These are phyloP conservation scores for Tanytarsus gracilentus DNA, from an alignment of 2,888 invertebrate genomes.

Conservation along the genomic window DNA sequence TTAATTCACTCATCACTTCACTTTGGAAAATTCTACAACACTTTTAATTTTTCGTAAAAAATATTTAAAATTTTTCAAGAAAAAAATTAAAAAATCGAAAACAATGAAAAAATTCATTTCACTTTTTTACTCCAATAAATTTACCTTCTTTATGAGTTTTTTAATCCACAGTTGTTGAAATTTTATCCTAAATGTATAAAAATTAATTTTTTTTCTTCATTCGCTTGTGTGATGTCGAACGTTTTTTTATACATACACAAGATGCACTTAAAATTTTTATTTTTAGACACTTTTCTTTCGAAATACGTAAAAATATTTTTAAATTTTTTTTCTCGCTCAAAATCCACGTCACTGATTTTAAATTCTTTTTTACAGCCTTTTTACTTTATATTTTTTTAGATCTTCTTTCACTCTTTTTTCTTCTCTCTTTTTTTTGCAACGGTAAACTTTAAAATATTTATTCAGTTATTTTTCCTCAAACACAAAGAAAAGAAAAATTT, in stretches of 20 bases:
- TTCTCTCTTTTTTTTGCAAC: constrained; percentile 20
- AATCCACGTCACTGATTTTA: constrained; percentile 24
- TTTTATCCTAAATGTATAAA: constrained; percentile 3
- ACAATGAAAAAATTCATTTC: too few relatives aligned
- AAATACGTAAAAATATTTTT: constrained; percentile 7
- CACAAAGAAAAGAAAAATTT: not conserved
- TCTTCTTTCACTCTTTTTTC: constrained; percentile 16
- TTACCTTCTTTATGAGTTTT: too few relatives aligned
- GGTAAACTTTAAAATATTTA: constrained; percentile 20
- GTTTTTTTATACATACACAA: too few relatives aligned
- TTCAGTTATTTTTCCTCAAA: constrained; percentile 23
- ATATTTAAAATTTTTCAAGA: too few relatives aligned
- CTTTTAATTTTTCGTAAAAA: too few relatives aligned
- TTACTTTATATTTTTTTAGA: constrained; percentile 19
- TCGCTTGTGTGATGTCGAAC: not conserved
- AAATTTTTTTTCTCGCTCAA: not conserved
- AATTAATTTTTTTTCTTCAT: not conserved
- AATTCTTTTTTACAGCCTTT: constrained; percentile 21
- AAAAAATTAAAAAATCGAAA: too few relatives aligned
- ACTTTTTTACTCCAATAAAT: too few relatives aligned
- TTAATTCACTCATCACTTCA: too few relatives aligned
- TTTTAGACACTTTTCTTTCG: too few relatives aligned
- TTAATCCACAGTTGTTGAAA: constrained; percentile 1
- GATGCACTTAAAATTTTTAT: constrained; percentile 11
- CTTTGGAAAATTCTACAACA: too few relatives aligned